A percentile compares a stretch with the other conserved stretches of the same genome.
Conservation (phyloP, 1,140 invertebrate species). For the Brachionus paranguensis region DNA sequence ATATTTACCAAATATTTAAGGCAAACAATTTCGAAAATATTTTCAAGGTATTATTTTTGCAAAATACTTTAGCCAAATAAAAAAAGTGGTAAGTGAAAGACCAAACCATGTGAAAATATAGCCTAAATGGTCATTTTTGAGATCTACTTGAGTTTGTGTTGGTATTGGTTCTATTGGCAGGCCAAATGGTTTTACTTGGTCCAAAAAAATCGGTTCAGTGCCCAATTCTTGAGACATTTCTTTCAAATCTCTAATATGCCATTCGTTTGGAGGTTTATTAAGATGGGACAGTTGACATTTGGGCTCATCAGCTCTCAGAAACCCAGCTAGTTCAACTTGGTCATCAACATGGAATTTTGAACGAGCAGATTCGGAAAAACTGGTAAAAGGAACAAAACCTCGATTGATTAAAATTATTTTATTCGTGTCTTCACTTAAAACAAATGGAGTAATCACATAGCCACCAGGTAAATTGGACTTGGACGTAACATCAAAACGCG, state of each 20-base stretch:
- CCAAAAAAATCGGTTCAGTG: constrained; percentile 72
- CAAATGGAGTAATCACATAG: constrained; percentile 55
- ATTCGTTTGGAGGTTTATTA: constrained; percentile 58
- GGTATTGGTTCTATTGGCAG: constrained; percentile 69
- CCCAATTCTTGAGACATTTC: constrained; percentile 67
- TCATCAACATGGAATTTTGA: constrained; percentile 39
- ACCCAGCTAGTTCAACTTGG: constrained; percentile 51
- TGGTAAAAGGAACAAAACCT: constrained; percentile 73
- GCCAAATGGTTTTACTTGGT: constrained; percentile 60
- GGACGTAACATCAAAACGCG: background rate
- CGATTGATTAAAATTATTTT: constrained; percentile 75
- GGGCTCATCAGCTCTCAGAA: constrained; percentile 69
- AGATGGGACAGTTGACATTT: constrained; percentile 50
- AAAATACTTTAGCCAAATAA: background rate
- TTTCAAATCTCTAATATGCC: constrained; percentile 66
- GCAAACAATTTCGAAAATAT: background rate
- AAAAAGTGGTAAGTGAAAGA: background rate
- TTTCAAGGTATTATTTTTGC: constrained; percentile 1
- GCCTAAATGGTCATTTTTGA: constrained; percentile 84
- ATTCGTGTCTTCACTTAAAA: constrained; percentile 43
- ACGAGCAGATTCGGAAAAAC: constrained; percentile 61
- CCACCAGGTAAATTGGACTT: constrained; percentile 43
- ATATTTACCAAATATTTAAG: background rate
- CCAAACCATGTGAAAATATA: constrained; percentile 83
- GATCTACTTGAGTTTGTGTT: constrained; percentile 76